A percentile compares a stretch with the other conserved stretches of the same genome.
Conservation (phyloP, 2,113 vertebrate species). For the Mormoops blainvillei region DNA sequence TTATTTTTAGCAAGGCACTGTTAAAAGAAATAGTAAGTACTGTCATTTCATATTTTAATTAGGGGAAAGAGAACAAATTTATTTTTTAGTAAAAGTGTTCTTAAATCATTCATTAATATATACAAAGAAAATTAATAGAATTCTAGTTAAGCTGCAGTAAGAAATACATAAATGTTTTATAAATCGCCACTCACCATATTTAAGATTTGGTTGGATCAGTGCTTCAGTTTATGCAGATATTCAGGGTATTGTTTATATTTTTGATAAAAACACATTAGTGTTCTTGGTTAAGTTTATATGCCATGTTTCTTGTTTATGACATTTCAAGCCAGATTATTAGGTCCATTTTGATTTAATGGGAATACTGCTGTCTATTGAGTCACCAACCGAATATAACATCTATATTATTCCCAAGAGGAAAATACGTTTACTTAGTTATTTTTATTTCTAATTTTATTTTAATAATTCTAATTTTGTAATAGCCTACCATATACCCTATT, state of each 20-base stretch:
- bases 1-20: not conserved
- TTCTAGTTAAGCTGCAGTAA: not conserved
- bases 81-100: not conserved
- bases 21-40: conserved; percentile 6
- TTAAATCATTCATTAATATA: not conserved
- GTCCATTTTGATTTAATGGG: conserved; percentile 45
- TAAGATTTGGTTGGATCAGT: conserved; percentile 9
- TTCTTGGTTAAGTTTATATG: not conserved
- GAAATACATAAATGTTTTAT: not conserved
- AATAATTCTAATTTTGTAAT: conserved; percentile 24
- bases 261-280: not conserved
- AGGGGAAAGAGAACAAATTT: not conserved
- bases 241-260: conserved; percentile 39
- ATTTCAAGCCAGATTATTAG: conserved; percentile 27
- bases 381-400: not conserved
- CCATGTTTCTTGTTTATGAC: not conserved
- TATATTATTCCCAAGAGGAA: not conserved
- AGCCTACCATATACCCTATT: not conserved
- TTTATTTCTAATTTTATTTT: conserved; percentile 44
- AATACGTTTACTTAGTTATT: conserved; percentile 42
- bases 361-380: conserved; percentile 51
- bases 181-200: conserved; percentile 9
- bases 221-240: not conserved
- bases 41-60: conserved; percentile 26
- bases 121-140: not conserved